phyloP scores from a whole-genome alignment of 1,140 invertebrate species.

The Papilio aristodemus region DNA sequence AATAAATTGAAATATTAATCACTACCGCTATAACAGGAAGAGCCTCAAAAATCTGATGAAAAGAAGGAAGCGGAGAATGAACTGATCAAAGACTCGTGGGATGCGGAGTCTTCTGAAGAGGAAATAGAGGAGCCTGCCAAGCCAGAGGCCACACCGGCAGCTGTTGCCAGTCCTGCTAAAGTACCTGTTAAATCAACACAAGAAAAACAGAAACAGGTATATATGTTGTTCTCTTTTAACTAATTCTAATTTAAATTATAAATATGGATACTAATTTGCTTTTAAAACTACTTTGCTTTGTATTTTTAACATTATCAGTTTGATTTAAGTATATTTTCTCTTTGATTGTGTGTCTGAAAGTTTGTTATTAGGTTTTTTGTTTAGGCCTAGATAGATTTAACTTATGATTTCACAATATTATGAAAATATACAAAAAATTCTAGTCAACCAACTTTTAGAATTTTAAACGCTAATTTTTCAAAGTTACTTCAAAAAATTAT shows the following conservation, averaged over 20 bases:
- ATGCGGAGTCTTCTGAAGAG: slow-evolving; percentile 87
- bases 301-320: no score
- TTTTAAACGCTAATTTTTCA: no score
- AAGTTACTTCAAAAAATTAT: slow-evolving; percentile 21
- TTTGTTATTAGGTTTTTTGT: no score
- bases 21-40: slow-evolving; percentile 45
- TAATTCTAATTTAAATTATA: no score
- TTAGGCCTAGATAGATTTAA: no score
- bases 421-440: no score
- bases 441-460: no score
- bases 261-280: no score
- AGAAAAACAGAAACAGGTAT: slow-evolving; percentile 63
- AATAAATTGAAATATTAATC: neutral
- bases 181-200: slow-evolving; percentile 48
- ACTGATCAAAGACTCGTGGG: slow-evolving; percentile 90
- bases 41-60: slow-evolving; percentile 66
- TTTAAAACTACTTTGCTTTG: no score
- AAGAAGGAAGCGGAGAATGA: slow-evolving; percentile 80
- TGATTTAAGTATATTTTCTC: no score
- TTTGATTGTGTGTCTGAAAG: no score
- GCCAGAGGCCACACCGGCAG: slow-evolving; percentile 74
- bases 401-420: no score
- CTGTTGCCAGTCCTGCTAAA: slow-evolving; percentile 45
- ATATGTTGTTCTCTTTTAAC: slow-evolving; percentile 6
- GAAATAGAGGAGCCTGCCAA: slow-evolving; percentile 76